Evolutionary conservation across 1,140 invertebrate genomes (phyloP), one percentile per base, ranked within the genome.

Genomic region (Dreissena polymorpha): DNA sequence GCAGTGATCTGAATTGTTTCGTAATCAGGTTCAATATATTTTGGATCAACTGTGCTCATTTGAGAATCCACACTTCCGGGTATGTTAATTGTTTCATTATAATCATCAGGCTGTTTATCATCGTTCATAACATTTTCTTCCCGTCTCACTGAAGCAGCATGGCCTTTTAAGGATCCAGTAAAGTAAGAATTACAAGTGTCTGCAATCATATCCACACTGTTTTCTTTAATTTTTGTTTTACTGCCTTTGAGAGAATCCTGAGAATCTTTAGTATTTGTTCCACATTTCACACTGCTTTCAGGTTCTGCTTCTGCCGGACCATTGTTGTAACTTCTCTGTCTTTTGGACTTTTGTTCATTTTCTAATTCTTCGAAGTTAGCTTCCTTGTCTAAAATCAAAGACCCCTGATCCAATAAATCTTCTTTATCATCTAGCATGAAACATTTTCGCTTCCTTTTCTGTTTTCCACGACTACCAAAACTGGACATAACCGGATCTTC

Each of bases 361-460:
- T 70, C 39, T 64, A 16, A 63, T 14, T 74, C 64, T 50, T 53
- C 23, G 16, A 23, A 57, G 49, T 18, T 21, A 14, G 18, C 39
- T 27, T 53, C 63, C n/a, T 10, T 64, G 29, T 50, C 27, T 18
- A 23, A 25, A 68, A 18, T 57, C n/a, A 74, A 67, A 6, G 78
- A 71, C 5, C 78, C 78, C 49, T 71, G 72, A 63, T 80, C 69
- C 27, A 80, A 65, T 3, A 60, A 72, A 64, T 80, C 68, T 70
- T 71, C 68, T 29, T 51, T 23, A n/a, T 74, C 71, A n/a, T 82
- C 79, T 18, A 82, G n/a, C 79, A 82, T 74, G 23, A 82, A 82
- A 57, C 70, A 65, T 74, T 82, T 82, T 18, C 79, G 64, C 65
- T 82, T 82, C 55, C 51, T 67, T 49, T 73, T 73, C 64, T 16